phyloP scores from a whole-genome alignment of 2,113 vertebrate genomes.

The Poeciliopsis turrubarensis region DNA sequence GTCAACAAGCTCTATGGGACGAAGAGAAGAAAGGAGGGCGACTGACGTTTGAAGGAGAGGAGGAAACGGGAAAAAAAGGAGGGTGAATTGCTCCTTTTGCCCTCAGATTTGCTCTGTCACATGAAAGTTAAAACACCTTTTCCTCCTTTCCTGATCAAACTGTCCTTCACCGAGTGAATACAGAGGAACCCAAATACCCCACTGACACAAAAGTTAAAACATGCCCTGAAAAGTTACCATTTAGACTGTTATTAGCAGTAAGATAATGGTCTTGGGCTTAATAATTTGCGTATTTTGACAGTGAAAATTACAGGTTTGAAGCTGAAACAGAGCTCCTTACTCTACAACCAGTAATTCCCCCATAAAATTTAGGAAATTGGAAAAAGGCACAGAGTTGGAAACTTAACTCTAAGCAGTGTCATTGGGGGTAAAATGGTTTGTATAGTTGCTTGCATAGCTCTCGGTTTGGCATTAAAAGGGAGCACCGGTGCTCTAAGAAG shows the following conservation, averaged over 20 bases:
- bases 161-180: conserved; percentile 28
- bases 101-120: conserved; percentile 54
- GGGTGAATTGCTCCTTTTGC: conserved; percentile 47
- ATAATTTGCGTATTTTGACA: conserved; percentile 29
- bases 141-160: conserved; percentile 43
- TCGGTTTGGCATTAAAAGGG: conserved; percentile 78
- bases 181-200: conserved; percentile 33
- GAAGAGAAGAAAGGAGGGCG: conserved; percentile 62
- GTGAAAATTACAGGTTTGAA: conserved; percentile 20
- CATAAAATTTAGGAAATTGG: conserved; percentile 46
- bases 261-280: neutral
- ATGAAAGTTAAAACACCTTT: conserved; percentile 61
- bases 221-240: conserved; percentile 11
- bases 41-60: conserved; percentile 68
- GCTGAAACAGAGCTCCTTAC: conserved; percentile 30
- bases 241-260: conserved; percentile 17
- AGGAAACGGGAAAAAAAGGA: conserved; percentile 57
- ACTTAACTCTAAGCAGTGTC: conserved; percentile 51
- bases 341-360: conserved; percentile 31
- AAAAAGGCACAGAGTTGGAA: conserved; percentile 45
- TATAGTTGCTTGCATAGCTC: conserved; percentile 63
- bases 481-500: conserved; percentile 79
- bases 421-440: conserved; percentile 65
- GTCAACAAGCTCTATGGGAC: conserved; percentile 79
- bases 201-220: conserved; percentile 18